Evolutionary conservation across 2,888 invertebrate genomes (phyloP).

Genomic region (Autographa pulchrina): DNA sequence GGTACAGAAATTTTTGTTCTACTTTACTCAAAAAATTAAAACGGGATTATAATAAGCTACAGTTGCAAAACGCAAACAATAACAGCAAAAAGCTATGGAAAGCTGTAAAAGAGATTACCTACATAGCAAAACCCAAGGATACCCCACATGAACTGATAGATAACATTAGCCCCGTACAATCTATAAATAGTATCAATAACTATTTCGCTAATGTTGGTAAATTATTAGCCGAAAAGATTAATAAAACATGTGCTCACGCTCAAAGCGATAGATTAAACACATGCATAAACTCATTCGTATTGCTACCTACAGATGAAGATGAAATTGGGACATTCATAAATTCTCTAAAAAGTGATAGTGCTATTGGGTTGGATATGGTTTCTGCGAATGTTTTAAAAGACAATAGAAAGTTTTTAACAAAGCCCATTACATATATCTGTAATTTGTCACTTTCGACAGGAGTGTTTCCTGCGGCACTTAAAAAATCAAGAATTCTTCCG

Average conservation of each 20-base stretch:
- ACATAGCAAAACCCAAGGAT: neutral
- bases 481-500: no score
- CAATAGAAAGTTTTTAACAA: no score
- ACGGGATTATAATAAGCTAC: neutral
- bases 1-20: neutral
- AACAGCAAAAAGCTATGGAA: slow-evolving; percentile 7
- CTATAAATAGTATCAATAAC: neutral
- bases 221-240: slow-evolving; percentile 7
- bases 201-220: no score
- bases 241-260: neutral
- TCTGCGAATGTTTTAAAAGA: no score
- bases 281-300: neutral
- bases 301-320: slow-evolving; percentile 4
- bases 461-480: no score
- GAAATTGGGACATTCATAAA: neutral
- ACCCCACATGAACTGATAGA: neutral
- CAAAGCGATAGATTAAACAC: neutral
- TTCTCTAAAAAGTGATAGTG: no score
- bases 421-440: no score
- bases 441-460: no score
- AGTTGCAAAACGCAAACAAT: neutral
- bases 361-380: no score
- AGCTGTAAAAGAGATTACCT: slow-evolving; percentile 4
- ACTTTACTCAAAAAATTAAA: neutral
- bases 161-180: neutral